Evolutionary conservation across 1,140 invertebrate genomes (phyloP).

Genomic region (Bombus sylvicola): DNA sequence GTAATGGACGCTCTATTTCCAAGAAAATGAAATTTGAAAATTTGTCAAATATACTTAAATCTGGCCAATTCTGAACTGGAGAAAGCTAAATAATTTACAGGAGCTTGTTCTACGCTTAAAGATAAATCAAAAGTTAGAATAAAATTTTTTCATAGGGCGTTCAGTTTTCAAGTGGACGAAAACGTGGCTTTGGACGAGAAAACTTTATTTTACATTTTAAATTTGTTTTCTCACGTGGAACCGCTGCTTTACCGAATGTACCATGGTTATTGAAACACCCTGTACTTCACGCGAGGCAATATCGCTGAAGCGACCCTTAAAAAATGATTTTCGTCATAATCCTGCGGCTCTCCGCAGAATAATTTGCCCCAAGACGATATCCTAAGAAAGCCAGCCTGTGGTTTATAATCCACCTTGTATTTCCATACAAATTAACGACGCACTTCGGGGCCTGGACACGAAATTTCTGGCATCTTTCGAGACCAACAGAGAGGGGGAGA

Average conservation of each 20-base stretch:
- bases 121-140: too few species aligned
- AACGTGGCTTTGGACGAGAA: too few species aligned
- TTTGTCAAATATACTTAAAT: too few species aligned
- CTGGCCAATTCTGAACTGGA: too few species aligned
- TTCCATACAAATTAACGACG: slow-evolving; percentile 61
- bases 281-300: not conserved
- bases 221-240: not conserved
- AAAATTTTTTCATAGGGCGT: too few species aligned
- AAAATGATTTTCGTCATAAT: slow-evolving; percentile 8
- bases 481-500: not conserved
- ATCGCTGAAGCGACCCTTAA: not conserved
- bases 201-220: not conserved
- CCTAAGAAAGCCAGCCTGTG: slow-evolving; percentile 10
- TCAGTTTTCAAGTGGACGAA: too few species aligned
- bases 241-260: not conserved
- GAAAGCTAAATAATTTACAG: too few species aligned
- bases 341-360: not conserved
- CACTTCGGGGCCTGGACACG: slow-evolving; percentile 20
- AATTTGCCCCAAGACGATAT: slow-evolving; percentile 23
- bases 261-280: not conserved
- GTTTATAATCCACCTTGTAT: slow-evolving; percentile 57
- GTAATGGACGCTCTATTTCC: too few species aligned
- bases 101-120: too few species aligned
- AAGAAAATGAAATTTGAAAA: too few species aligned
- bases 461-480: slow-evolving; percentile 40